phyloP scores from a whole-genome alignment of 92 coral and sea anemone species.

The Epizoanthus illoricatus region DNA sequence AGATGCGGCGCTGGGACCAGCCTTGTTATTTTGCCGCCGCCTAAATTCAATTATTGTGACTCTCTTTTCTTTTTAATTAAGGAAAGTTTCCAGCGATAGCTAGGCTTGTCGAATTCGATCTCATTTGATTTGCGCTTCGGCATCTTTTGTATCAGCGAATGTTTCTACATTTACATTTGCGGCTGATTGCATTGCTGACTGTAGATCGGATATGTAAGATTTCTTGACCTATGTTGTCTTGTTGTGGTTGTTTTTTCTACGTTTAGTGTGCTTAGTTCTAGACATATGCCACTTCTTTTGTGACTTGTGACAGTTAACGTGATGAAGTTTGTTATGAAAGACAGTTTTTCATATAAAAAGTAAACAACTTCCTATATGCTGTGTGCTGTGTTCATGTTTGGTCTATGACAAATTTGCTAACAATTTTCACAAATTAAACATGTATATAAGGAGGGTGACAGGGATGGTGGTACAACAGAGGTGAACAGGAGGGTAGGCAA shows the following conservation, averaged over 20 bases:
- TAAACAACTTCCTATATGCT: constrained; percentile 10
- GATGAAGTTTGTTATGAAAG: constrained; percentile 24
- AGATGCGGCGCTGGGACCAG: constrained; percentile 30
- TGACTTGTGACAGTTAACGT: not conserved
- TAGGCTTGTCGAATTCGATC: constrained; percentile 2
- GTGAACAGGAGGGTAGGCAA: no score
- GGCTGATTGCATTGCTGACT: not conserved
- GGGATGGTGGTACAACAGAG: no score
- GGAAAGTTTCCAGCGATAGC: constrained; percentile 32
- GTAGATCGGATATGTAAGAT: constrained; percentile 6
- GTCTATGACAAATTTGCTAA: no score
- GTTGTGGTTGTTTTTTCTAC: not conserved
- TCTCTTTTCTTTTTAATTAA: constrained; percentile 13
- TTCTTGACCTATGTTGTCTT: constrained; percentile 20
- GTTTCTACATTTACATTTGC: not conserved
- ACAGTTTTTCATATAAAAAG: constrained; percentile 10
- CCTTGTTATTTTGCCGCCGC: constrained; percentile 38
- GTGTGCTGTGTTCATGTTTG: not conserved
- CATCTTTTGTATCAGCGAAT: not conserved
- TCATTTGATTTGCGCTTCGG: constrained; percentile 5
- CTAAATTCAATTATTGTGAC: constrained; percentile 27
- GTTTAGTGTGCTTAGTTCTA: not conserved
- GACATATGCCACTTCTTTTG: not conserved
- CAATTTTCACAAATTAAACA: no score
- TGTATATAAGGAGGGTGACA: no score